These are phyloP conservation scores for Drosophila phalerata DNA, from an alignment of 2,888 invertebrate genomes.

Conservation along the genomic window DNA sequence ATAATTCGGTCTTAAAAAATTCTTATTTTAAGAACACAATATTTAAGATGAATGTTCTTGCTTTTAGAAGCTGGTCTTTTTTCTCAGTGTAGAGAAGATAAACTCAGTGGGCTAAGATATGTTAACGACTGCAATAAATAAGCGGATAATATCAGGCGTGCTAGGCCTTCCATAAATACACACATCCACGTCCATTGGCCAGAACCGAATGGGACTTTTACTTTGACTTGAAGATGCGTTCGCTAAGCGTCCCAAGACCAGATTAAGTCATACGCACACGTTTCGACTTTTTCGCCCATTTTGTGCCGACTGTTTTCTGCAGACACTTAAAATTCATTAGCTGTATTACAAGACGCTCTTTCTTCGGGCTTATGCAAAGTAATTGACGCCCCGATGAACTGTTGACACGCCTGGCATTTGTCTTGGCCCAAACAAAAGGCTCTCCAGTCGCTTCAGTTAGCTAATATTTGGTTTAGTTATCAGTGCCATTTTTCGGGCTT, in stretches of 20 bases:
- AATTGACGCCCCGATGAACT: constrained; percentile 85
- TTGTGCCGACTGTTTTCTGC: constrained; percentile 39
- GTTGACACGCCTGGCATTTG: constrained; percentile 84
- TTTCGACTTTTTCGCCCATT: constrained; percentile 64
- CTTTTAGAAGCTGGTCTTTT: too few relatives aligned
- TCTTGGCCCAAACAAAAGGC: constrained; percentile 52
- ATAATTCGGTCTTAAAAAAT: too few relatives aligned
- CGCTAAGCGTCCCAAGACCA: constrained; percentile 78
- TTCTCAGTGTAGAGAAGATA: constrained; percentile 61
- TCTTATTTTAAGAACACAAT: too few relatives aligned
- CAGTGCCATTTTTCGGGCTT: constrained; percentile 79
- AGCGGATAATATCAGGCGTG: constrained; percentile 84
- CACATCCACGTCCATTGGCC: constrained; percentile 52
- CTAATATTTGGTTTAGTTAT: constrained; percentile 80
- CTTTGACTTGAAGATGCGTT: constrained; percentile 44
- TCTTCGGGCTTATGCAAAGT: constrained; percentile 81
- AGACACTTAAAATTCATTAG: constrained; percentile 84
- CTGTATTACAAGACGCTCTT: constrained; percentile 72
- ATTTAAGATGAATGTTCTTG: too few relatives aligned
- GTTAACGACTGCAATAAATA: constrained; percentile 85
- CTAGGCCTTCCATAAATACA: constrained; percentile 64
- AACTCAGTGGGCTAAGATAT: constrained; percentile 82
- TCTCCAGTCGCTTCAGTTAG: constrained; percentile 38
- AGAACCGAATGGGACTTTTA: constrained; percentile 15
- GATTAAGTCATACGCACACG: constrained; percentile 84